Base-by-base conservation (phyloP, 1,140 invertebrate genomes). In the Drosophila auraria region DNA sequence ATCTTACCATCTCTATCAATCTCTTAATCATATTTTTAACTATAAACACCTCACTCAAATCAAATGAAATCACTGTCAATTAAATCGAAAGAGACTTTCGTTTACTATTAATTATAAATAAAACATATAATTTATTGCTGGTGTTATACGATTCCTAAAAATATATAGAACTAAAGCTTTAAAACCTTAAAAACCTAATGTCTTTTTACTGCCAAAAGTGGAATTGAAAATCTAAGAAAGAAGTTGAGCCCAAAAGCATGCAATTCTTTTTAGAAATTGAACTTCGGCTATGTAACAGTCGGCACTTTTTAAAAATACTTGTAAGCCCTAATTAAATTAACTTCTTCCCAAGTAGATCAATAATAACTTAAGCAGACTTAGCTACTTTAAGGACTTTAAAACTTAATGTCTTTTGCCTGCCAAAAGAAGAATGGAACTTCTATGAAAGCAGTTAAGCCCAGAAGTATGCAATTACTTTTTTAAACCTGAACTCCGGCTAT, bases 381-480 rank as follows among this genome's bases (percentile, higher is more conserved):
- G 2, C 9, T 36, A 11, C 33, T 11, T 25, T 8, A 50, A 2
- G 5, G 1, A 1, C 2, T 2, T 50, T 2, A 23, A 15, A 12
- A 5, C 0, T 7, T 47, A 0, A 3, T 14, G 1, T 49, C 6
- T 0, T 25, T 2, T 49, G 23, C 25, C 8, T n/a, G 7, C 15
- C 49, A n/a, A 27, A 51, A 11, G 25, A 20, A 14, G 11, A 3
- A 36, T 11, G 12, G 12, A 40, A 6, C 14, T 15, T 14, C 14
- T 6, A 0, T 12, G 2, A 17, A 17, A 11, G 17, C 1, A 14
- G 11, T 7, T 4, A 5, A 2, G 11, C 5, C 0, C 0, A 20
- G 20, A 54, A 7, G 27, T 33, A 20, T 20, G 27, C 2, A 36
- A 20, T 20, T 36, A 8, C 5, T 1, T 1, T 25, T 25, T 2